phyloP scores from a whole-genome alignment of 2,113 vertebrate species.

The Saguinus imperator region DNA sequence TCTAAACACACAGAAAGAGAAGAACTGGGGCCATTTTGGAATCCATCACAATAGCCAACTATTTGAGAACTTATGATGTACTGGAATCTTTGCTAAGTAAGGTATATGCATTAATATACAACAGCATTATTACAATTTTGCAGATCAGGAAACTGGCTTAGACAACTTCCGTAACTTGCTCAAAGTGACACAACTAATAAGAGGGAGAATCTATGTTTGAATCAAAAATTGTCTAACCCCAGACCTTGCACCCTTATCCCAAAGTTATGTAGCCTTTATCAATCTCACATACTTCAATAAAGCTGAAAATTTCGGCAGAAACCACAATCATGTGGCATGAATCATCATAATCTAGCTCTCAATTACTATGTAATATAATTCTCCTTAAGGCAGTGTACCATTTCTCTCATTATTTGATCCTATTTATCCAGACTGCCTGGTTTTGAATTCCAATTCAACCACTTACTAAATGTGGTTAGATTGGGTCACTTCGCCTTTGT shows the following conservation, averaged over 20 bases:
- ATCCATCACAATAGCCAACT: neutral
- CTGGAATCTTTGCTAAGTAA: neutral
- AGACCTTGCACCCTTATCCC: neutral
- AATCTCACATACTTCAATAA: neutral
- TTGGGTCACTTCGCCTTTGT: neutral
- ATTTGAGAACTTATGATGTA: neutral
- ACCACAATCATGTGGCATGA: neutral
- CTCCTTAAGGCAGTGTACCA: neutral
- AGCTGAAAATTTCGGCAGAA: neutral
- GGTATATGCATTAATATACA: neutral
- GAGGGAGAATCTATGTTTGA: neutral
- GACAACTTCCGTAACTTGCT: neutral
- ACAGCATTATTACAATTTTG: neutral
- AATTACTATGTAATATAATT: neutral
- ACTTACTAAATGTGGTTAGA: neutral
- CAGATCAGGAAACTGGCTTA: neutral
- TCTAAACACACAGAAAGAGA: neutral
- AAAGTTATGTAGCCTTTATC: neutral
- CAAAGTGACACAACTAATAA: neutral
- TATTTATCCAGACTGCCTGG: neutral
- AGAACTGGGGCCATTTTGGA: neutral
- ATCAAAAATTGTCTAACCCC: neutral
- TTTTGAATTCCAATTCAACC: conserved; percentile 1
- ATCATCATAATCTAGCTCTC: neutral
- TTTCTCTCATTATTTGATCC: neutral